Conservation (phyloP, 2,113 vertebrate species). For the Dermatemys mawii region DNA sequence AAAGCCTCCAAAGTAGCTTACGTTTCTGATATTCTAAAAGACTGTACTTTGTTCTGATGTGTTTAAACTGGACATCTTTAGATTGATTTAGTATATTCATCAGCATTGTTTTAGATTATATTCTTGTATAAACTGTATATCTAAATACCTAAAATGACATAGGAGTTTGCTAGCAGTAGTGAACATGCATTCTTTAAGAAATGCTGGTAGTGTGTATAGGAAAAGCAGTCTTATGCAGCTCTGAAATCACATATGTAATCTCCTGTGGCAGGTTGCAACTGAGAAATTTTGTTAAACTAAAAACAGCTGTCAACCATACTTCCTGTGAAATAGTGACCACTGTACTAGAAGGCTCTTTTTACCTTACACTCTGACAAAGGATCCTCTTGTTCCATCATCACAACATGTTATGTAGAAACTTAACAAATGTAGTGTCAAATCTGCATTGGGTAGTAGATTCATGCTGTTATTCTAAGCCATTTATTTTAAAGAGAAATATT, state of each 20-base stretch:
- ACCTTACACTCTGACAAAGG: neutral
- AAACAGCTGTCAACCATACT: neutral
- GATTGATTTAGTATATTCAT: neutral
- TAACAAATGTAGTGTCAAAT: neutral
- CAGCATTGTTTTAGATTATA: constrained; percentile 24
- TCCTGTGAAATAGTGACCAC: neutral
- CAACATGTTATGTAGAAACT: neutral
- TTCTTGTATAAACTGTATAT: constrained; percentile 28
- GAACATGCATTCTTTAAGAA: constrained; percentile 13
- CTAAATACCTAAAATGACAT: constrained; percentile 3
- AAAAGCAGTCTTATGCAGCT: neutral
- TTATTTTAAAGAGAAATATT: neutral
- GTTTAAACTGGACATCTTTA: constrained; percentile 22
- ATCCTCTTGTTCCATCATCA: constrained; percentile 24
- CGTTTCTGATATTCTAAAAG: neutral
- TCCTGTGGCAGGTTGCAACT: neutral
- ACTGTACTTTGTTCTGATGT: neutral
- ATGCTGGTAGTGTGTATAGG: constrained; percentile 1
- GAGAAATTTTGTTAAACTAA: neutral
- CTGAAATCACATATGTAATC: neutral
- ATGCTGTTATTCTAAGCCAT: neutral
- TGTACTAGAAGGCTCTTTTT: neutral
- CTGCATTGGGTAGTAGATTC: neutral
- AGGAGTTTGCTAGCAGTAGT: constrained; percentile 44
- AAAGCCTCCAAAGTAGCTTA: neutral